Evolutionary conservation across 2,888 invertebrate species (phyloP).

Genomic region (Ariolimax columbianus): DNA sequence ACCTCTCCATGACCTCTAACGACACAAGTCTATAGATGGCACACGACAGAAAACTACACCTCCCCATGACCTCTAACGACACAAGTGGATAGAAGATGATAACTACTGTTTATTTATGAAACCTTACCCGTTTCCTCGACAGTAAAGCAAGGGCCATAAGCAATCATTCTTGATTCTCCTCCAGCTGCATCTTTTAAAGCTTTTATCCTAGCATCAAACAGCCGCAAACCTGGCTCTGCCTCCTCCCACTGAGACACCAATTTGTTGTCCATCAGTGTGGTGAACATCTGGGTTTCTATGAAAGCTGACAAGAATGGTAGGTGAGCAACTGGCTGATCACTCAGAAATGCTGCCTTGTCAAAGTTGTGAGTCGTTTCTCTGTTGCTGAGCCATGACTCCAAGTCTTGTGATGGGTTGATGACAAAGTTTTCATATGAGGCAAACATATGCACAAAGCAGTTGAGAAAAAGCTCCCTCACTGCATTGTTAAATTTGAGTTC

Average conservation of each 20-base stretch:
- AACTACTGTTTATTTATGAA: no score
- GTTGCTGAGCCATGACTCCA: conserved; percentile 80
- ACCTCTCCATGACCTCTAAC: no score
- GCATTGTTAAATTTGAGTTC: conserved; percentile 94
- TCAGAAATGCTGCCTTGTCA: conserved; percentile 96
- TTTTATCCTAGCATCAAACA: conserved; percentile 76
- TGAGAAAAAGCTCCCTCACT: conserved; percentile 94
- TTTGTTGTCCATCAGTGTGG: conserved; percentile 96
- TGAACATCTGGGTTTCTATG: conserved; percentile 86
- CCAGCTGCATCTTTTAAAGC: conserved; percentile 60
- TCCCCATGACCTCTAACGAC: no score
- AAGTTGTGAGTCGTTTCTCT: conserved; percentile 97
- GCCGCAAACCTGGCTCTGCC: conserved; percentile 68
- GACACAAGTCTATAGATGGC: no score
- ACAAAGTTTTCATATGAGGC: conserved; percentile 85
- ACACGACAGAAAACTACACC: no score
- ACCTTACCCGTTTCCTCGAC: conserved; percentile 70
- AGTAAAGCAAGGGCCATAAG: conserved; percentile 66
- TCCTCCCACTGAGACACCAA: conserved; percentile 84
- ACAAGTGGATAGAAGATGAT: no score
- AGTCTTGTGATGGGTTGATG: conserved; percentile 72
- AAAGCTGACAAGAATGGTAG: conserved; percentile 96
- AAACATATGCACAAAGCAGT: conserved; percentile 97
- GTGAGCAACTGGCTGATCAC: conserved; percentile 97
- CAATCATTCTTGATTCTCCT: conserved; percentile 78